phyloP scores from a whole-genome alignment of 2,113 vertebrate species.

The Pungitius pungitius region DNA sequence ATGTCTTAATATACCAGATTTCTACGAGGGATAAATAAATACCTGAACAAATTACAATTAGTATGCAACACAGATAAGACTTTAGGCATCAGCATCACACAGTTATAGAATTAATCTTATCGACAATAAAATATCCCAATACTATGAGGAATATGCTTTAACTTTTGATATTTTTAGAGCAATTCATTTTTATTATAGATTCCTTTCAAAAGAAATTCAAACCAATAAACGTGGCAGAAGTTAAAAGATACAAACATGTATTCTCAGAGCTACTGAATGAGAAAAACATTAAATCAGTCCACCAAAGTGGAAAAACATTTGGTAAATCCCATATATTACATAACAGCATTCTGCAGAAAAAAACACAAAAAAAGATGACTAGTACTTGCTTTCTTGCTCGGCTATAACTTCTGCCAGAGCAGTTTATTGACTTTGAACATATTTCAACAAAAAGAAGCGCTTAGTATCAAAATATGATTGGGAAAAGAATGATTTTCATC shows the following conservation, averaged over 20 bases:
- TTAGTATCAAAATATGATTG: not conserved
- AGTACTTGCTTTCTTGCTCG: not conserved
- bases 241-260: not conserved
- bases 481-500: not conserved
- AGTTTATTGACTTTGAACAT: not conserved
- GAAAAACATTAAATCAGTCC: not conserved
- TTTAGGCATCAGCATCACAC: not conserved
- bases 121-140: not conserved
- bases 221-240: not conserved
- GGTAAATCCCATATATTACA: not conserved
- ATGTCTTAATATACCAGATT: not conserved
- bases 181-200: not conserved
- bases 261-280: not conserved
- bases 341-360: not conserved
- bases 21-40: not conserved
- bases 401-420: not conserved
- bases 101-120: not conserved
- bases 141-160: not conserved
- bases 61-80: not conserved
- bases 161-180: not conserved
- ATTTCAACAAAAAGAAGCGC: not conserved
- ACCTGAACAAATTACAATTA: not conserved
- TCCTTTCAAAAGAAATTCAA: not conserved
- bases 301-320: not conserved
- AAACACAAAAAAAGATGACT: not conserved